phyloP scores from a whole-genome alignment of 1,140 invertebrate species.

The Zaprionus kolodkinae region DNA sequence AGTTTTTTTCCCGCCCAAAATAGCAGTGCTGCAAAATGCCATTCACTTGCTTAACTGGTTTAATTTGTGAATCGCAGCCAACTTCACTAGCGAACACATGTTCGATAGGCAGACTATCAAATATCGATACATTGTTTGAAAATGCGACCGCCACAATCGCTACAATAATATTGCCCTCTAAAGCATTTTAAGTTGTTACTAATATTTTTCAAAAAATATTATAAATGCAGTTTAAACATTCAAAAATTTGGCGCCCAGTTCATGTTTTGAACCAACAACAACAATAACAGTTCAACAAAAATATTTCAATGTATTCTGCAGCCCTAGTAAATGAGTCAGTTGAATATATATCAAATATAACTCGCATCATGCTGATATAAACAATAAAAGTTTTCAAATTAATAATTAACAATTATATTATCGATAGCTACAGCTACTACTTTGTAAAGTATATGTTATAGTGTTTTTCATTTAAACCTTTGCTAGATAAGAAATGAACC shows the following conservation, averaged over 20 bases:
- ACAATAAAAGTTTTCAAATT: not conserved
- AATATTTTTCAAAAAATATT: not conserved
- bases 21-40: constrained; percentile 10
- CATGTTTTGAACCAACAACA: not conserved
- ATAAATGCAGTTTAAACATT: not conserved
- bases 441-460: not conserved
- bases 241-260: not conserved
- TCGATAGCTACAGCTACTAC: not conserved
- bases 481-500: not conserved
- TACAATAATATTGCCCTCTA: not conserved
- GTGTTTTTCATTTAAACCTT: too few relatives aligned
- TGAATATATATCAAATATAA: not conserved
- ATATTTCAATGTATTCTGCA: not conserved
- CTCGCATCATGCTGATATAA: not conserved
- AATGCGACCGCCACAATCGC: too few relatives aligned
- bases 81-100: not conserved
- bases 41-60: not conserved
- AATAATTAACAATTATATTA: not conserved
- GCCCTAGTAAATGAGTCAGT: not conserved
- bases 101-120: not conserved
- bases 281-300: not conserved
- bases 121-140: not conserved
- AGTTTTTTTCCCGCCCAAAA: not conserved
- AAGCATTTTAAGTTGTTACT: not conserved
- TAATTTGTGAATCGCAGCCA: constrained; percentile 6